Evolutionary conservation across 2,797 vertebrate species (phyloP).

Genomic region (Halcyon chelicuti): DNA sequence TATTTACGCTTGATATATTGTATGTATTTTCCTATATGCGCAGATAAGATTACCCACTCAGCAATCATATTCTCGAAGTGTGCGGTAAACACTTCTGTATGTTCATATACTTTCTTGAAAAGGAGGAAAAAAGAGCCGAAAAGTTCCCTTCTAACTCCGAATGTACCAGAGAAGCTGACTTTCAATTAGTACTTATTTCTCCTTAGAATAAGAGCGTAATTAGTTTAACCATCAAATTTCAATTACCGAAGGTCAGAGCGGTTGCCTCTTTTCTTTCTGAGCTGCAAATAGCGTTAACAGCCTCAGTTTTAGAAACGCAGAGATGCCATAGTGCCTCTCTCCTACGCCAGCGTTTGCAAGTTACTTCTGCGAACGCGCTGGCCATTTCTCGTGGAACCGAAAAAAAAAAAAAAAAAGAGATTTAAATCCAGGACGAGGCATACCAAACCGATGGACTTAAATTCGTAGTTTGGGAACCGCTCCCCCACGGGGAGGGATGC

Average conservation of each 20-base stretch:
- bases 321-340: constrained; percentile 34
- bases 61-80: constrained; percentile 33
- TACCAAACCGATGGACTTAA: neutral
- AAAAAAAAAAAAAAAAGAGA: neutral
- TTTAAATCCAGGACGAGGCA: neutral
- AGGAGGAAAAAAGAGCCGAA: neutral
- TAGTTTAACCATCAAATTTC: constrained; percentile 79
- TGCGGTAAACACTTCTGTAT: constrained; percentile 2
- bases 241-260: constrained; percentile 73
- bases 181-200: constrained; percentile 39
- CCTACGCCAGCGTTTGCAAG: neutral
- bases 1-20: constrained; percentile 47
- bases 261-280: constrained; percentile 52
- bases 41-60: constrained; percentile 31
- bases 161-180: constrained; percentile 16
- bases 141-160: constrained; percentile 55
- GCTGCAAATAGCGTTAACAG: constrained; percentile 64
- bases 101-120: neutral
- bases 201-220: constrained; percentile 70
- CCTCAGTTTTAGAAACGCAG: constrained; percentile 48
- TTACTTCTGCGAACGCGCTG: neutral
- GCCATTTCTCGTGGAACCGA: neutral
- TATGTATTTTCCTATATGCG: neutral
- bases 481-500: neutral
- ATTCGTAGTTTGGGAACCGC: constrained; percentile 3